These are phyloP conservation scores for Trissonchulus latispiculum DNA, from an alignment of 2,888 invertebrate species.

Conservation along the genomic window DNA sequence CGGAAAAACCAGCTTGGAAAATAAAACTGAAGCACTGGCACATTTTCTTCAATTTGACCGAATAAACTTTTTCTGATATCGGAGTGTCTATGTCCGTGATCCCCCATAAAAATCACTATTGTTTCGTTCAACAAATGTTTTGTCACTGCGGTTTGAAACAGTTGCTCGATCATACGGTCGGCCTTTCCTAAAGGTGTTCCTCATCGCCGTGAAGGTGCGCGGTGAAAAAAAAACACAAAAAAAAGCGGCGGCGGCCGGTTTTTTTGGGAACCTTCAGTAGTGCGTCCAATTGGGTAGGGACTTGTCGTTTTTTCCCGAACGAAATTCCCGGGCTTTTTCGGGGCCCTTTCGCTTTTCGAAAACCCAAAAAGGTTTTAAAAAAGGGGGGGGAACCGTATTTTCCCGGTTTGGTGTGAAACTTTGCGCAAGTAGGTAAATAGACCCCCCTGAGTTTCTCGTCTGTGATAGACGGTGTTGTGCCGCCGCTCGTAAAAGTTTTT, in stretches of 20 bases:
- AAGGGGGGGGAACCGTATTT: background rate
- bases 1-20: background rate
- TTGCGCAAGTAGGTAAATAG: background rate
- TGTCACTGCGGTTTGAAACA: background rate
- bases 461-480: background rate
- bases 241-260: background rate
- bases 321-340: too few species aligned
- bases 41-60: background rate
- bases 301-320: background rate
- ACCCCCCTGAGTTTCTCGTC: background rate
- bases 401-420: background rate
- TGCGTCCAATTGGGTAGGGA: background rate
- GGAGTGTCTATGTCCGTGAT: background rate
- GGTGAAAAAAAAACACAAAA: background rate
- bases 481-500: background rate
- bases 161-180: background rate
- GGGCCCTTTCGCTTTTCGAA: background rate
- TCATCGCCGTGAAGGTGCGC: background rate
- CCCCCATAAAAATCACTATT: background rate
- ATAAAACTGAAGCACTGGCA: background rate
- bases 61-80: background rate
- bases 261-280: background rate
- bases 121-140: background rate
- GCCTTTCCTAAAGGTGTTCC: background rate
- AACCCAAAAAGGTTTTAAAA: background rate